Evolutionary conservation across 2,797 vertebrate genomes (phyloP).

Genomic region (Mormyrops boulengeri): DNA sequence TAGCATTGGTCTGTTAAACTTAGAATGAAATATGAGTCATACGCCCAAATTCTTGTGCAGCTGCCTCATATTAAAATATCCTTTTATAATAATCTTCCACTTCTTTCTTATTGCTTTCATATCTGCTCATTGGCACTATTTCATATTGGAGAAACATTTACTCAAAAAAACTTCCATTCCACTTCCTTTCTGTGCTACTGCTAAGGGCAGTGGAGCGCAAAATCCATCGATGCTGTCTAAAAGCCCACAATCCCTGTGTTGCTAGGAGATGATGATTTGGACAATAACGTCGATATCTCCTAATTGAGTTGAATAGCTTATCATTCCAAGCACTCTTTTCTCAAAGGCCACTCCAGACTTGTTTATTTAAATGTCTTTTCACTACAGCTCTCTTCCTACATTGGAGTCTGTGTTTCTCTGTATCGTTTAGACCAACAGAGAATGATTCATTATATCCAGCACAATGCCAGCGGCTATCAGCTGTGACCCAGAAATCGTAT

Average conservation of each 20-base stretch:
- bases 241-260: constrained; percentile 44
- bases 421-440: constrained; percentile 13
- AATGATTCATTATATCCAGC: not conserved
- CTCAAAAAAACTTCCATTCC: not conserved
- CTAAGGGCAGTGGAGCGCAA: constrained; percentile 43
- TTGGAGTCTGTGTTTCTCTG: not conserved
- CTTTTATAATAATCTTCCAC: constrained; percentile 22
- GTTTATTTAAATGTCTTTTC: constrained; percentile 42
- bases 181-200: constrained; percentile 11
- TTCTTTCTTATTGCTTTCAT: constrained; percentile 20
- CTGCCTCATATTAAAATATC: constrained; percentile 17
- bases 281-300: constrained; percentile 46
- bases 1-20: not conserved
- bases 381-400: constrained; percentile 26
- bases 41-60: constrained; percentile 6
- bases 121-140: not conserved
- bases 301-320: constrained; percentile 57
- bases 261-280: constrained; percentile 46
- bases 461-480: not conserved
- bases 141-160: not conserved
- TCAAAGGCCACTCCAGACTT: constrained; percentile 35
- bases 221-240: constrained; percentile 41
- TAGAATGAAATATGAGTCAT: not conserved
- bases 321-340: constrained; percentile 30
- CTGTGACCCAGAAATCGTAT: not conserved